Conservation (phyloP, 2,797 vertebrate species). For the Parauchenoglanis ngamensis region DNA sequence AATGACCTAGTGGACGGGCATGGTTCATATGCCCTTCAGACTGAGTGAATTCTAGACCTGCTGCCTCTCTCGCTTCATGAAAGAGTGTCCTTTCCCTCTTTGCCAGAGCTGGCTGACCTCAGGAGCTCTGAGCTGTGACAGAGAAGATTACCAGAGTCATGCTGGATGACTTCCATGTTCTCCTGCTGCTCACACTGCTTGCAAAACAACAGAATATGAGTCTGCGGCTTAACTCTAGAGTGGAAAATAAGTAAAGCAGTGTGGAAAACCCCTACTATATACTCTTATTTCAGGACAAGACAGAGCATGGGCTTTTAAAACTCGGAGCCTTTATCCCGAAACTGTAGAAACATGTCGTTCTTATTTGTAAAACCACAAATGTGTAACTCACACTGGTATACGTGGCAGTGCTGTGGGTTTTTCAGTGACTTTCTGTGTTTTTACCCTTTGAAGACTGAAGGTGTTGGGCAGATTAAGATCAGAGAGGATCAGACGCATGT, state of each 20-base stretch:
- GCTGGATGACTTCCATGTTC: conserved; percentile 70
- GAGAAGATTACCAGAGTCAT: conserved; percentile 74
- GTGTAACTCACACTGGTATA: conserved; percentile 24
- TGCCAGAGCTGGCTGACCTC: conserved; percentile 36
- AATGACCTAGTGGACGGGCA: neutral
- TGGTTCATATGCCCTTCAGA: neutral
- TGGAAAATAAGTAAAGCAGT: conserved; percentile 26
- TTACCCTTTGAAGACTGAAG: conserved; percentile 2
- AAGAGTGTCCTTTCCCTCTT: neutral
- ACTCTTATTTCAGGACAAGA: conserved; percentile 4
- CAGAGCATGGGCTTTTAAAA: neutral
- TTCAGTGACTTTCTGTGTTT: neutral
- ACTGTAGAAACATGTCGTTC: conserved; percentile 13
- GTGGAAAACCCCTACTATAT: neutral
- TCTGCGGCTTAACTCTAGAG: conserved; percentile 23
- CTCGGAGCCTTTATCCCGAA: neutral
- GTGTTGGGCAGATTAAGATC: conserved; percentile 23
- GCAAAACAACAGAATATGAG: conserved; percentile 26
- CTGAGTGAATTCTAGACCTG: neutral
- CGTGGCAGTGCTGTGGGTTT: neutral
- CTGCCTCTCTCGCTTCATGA: conserved; percentile 2
- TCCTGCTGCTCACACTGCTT: conserved; percentile 41
- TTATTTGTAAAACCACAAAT: conserved; percentile 24
- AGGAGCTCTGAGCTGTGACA: conserved; percentile 68
- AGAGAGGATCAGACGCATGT: conserved; percentile 37